phyloP scores from a whole-genome alignment of 2,888 invertebrate species.

The Thecophora atra region DNA sequence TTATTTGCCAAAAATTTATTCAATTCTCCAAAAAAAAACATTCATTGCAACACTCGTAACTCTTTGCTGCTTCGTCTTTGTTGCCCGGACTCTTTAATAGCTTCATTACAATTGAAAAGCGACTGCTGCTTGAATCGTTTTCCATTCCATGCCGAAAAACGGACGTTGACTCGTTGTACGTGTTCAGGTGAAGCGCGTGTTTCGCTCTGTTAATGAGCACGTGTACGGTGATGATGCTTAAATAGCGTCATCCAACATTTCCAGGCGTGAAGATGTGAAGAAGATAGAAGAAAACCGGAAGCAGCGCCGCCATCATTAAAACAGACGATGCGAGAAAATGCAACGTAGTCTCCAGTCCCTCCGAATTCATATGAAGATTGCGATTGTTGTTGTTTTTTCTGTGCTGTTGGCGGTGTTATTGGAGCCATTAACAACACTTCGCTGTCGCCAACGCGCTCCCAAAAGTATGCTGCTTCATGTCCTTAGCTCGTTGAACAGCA shows the following conservation, averaged over 20 bases:
- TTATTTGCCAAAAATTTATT: too few relatives aligned
- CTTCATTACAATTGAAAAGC: conserved; percentile 10
- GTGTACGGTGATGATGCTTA: conserved; percentile 21
- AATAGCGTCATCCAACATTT: neutral
- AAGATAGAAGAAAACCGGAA: neutral
- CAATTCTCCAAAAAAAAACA: too few relatives aligned
- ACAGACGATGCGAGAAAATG: neutral
- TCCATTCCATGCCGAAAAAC: neutral
- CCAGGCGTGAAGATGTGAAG: neutral
- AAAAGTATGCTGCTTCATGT: neutral
- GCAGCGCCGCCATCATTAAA: conserved; percentile 1
- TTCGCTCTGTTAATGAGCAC: conserved; percentile 22
- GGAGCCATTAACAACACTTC: neutral
- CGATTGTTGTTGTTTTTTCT: neutral
- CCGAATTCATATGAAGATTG: neutral
- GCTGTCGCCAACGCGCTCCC: neutral
- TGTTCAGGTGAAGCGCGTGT: conserved; percentile 2
- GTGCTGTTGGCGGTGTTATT: neutral
- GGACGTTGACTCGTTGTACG: neutral
- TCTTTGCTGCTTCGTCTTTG: too few relatives aligned
- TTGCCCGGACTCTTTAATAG: neutral
- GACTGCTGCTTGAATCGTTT: conserved; percentile 2
- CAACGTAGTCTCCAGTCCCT: neutral
- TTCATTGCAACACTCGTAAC: too few relatives aligned
- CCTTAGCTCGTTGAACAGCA: neutral